Evolutionary conservation across 1,140 invertebrate species (phyloP).

Genomic region (Copidosoma floridanum): DNA sequence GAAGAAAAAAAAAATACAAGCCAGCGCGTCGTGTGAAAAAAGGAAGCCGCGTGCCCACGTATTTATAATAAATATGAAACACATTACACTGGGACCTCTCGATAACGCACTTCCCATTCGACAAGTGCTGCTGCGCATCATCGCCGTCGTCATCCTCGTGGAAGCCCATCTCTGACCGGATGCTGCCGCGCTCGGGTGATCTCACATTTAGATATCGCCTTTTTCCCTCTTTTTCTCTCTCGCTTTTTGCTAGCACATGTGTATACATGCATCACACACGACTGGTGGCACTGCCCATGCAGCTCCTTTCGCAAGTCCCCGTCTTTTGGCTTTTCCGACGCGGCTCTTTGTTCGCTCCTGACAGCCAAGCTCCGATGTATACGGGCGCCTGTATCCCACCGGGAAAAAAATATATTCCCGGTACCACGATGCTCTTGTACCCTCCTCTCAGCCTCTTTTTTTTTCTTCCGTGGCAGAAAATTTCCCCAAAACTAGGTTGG

Average conservation of each 20-base stretch:
- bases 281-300: background rate
- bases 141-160: conserved; percentile 24
- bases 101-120: conserved; percentile 54
- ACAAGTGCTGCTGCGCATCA: conserved; percentile 33
- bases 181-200: conserved; percentile 36
- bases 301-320: background rate
- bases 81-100: too few relatives aligned
- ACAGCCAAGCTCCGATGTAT: background rate
- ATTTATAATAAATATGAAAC: too few relatives aligned
- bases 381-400: background rate
- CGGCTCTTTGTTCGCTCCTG: background rate
- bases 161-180: too few relatives aligned
- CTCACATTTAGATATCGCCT: conserved; percentile 41
- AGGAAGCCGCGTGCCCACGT: conserved; percentile 29
- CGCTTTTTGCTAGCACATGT: too few relatives aligned
- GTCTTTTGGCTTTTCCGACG: background rate
- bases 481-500: too few relatives aligned
- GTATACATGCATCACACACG: too few relatives aligned
- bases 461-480: too few relatives aligned
- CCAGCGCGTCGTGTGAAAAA: background rate
- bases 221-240: conserved; percentile 12
- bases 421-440: too few relatives aligned
- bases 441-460: too few relatives aligned
- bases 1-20: conserved; percentile 25
- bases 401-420: too few relatives aligned